Percentiles rank a stretch among this genome's conserved stretches.
These are phyloP conservation scores for Eulacestoma nigropectus DNA, from an alignment of 2,113 vertebrate species.

Conservation along the genomic window DNA sequence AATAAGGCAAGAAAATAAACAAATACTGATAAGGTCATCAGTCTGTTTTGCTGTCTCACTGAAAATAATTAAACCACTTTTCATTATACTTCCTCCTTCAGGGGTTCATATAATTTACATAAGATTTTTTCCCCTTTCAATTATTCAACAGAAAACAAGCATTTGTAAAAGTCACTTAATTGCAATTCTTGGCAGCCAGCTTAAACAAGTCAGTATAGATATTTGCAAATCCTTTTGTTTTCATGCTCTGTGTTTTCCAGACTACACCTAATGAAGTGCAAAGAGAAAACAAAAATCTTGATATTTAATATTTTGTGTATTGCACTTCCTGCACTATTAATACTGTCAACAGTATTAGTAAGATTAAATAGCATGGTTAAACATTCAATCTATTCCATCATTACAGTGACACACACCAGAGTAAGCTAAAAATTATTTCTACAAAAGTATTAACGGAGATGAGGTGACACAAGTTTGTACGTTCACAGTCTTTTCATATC, in stretches of 20 bases:
- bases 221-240: not conserved
- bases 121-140: not conserved
- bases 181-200: not conserved
- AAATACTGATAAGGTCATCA: not conserved
- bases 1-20: not conserved
- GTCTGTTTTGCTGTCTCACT: constrained; percentile 13
- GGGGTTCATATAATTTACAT: not conserved
- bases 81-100: not conserved
- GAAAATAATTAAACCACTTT: constrained; percentile 2
- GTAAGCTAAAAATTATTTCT: not conserved
- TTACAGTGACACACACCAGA: not conserved
- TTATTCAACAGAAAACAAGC: constrained; percentile 15
- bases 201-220: not conserved
- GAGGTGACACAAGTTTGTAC: not conserved
- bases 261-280: not conserved
- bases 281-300: not conserved
- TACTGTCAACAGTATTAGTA: not conserved
- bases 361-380: not conserved
- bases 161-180: not conserved
- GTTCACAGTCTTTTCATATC: not conserved
- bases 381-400: not conserved
- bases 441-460: not conserved
- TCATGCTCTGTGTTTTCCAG: not conserved
- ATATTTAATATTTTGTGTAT: not conserved
- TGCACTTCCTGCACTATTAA: not conserved